Base-by-base conservation (phyloP, 2,888 invertebrate genomes). In the Brachyptera risi region DNA sequence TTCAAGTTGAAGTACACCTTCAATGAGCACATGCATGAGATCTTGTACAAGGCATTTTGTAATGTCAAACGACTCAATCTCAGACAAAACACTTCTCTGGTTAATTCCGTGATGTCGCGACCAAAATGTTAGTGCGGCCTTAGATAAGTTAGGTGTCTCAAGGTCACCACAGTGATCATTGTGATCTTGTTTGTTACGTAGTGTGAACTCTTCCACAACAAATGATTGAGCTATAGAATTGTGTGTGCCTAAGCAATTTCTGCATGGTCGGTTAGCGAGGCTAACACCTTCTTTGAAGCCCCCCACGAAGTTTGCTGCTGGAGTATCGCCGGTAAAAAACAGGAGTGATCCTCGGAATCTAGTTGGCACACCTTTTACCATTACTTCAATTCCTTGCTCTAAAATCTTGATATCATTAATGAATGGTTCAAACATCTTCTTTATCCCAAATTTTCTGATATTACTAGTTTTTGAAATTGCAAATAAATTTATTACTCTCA, bases 271-370 rank as follows among this genome's bases (percentile, higher is more conserved):
- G n/a, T 49, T 49, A n/a, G 49, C 49, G 26, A 49, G 15, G 2
- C 23, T 26, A 2, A 49, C 49, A 15, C 49, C 49, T 49, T 49
- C 49, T 24, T 49, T 49, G 15, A 49, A 49, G 5, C 49, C 49
- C 2, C 49, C 49, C 13, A 49, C 24, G 26, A 13, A 49, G 24
- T 49, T 49, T 2, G 49, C 21, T 2, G 49, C 49, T 2, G 26
- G 23, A 11, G 49, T 49, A 23, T 49, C 49, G 5, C 49, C 49
- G 5, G 23, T 15, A 24, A 49, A 49, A 21, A 49, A 23, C n/a
- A 49, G 15, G 5, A 49, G 13, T 7, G 49, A 23, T 13, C 49
- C 49, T 11, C 49, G 21, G 11, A 49, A 49, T 24, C 1, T 4
- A 11, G 2, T 17, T 3, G n/a, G 17, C 3, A 17, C 23, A 3